Evolutionary conservation across 2,888 invertebrate genomes (phyloP).

Genomic region (Rosalia funebris): DNA sequence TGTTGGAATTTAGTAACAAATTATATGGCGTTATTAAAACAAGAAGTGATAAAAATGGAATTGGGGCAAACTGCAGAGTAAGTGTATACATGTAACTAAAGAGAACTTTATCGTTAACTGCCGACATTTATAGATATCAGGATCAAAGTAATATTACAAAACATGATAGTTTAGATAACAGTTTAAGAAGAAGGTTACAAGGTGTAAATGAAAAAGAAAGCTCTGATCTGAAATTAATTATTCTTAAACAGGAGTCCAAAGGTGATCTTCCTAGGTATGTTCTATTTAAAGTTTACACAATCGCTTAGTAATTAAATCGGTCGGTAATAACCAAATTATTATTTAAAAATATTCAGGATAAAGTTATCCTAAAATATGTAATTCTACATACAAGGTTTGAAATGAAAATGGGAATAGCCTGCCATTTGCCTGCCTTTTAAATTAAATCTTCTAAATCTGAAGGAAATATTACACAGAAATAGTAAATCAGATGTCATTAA

Average conservation of each 20-base stretch:
- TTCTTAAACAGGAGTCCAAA: background rate
- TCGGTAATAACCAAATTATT: too few species aligned
- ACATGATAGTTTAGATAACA: background rate
- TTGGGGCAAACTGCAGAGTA: background rate
- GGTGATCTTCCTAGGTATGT: background rate
- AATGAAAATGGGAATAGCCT: too few species aligned
- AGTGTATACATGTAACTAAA: background rate
- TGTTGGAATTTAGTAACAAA: slow-evolving; percentile 49
- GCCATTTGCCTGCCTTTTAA: too few species aligned
- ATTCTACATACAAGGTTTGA: too few species aligned
- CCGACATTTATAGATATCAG: background rate
- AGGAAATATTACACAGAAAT: too few species aligned
- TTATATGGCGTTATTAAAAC: slow-evolving; percentile 44
- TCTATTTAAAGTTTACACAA: too few species aligned
- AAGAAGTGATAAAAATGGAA: slow-evolving; percentile 28
- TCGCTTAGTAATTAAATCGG: too few species aligned
- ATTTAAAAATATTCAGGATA: too few species aligned
- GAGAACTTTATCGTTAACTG: background rate
- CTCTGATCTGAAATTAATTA: background rate
- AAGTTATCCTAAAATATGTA: too few species aligned
- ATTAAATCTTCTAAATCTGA: too few species aligned
- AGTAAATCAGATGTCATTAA: too few species aligned
- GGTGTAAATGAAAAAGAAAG: background rate
- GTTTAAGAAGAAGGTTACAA: background rate
- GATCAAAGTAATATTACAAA: background rate